Conservation (phyloP, 1,140 invertebrate species). For the Diploscapter pachys region DNA sequence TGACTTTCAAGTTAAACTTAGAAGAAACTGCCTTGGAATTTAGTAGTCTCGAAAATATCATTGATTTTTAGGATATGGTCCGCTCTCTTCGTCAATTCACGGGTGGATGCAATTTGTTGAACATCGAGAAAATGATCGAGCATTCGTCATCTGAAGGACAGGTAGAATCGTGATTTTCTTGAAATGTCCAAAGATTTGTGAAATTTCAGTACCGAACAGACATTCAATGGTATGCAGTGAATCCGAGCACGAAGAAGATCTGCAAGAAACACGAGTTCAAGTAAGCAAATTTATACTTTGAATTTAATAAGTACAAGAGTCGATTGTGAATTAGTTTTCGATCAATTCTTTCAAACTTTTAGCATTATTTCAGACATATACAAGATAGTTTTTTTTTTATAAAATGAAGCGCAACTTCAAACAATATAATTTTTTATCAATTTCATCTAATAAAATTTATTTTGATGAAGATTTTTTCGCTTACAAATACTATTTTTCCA, state of each 20-base stretch:
- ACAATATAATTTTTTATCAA: no score
- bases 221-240: constrained; percentile 50
- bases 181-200: background rate
- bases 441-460: no score
- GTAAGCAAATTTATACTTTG: constrained; percentile 25
- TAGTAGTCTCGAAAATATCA: background rate
- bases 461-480: background rate
- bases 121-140: constrained; percentile 47
- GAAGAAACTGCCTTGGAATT: no score
- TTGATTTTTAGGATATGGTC: constrained; percentile 45
- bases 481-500: constrained; percentile 6
- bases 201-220: constrained; percentile 33
- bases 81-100: constrained; percentile 47
- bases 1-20: no score
- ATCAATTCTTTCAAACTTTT: no score
- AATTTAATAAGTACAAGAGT: constrained; percentile 16
- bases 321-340: background rate
- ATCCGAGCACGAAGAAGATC: constrained; percentile 47
- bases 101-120: constrained; percentile 43
- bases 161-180: background rate
- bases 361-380: no score
- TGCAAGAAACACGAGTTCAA: constrained; percentile 53
- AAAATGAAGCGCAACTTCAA: no score
- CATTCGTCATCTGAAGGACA: constrained; percentile 26
- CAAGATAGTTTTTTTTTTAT: no score